phyloP scores from a whole-genome alignment of 1,140 invertebrate species.

The Ostrea edulis region DNA sequence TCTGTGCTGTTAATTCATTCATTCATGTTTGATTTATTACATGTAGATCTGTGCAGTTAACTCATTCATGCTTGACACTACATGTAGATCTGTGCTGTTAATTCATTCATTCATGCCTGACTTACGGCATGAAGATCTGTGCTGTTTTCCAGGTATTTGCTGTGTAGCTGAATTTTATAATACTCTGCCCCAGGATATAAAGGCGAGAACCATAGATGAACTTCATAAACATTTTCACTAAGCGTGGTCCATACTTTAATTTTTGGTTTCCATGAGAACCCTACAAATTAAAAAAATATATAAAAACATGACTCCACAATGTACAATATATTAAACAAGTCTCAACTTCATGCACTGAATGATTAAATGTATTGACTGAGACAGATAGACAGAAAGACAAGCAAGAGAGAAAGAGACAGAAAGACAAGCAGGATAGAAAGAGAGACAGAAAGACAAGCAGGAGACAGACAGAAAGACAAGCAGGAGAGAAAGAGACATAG shows the following conservation, averaged over 20 bases:
- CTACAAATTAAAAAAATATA: background rate
- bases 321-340: too few relatives aligned
- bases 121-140: background rate
- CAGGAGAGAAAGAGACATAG: too few relatives aligned
- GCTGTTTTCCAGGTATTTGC: background rate
- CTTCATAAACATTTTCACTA: background rate
- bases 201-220: background rate
- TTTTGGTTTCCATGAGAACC: background rate
- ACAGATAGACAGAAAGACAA: too few relatives aligned
- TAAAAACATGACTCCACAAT: too few relatives aligned
- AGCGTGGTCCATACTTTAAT: background rate
- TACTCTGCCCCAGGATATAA: background rate
- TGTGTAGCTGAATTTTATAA: constrained; percentile 5
- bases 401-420: too few relatives aligned
- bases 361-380: too few relatives aligned
- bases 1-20: background rate
- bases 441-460: too few relatives aligned
- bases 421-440: too few relatives aligned
- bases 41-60: background rate
- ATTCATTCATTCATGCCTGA: background rate
- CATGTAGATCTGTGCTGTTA: constrained; percentile 9
- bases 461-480: too few relatives aligned
- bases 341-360: too few relatives aligned
- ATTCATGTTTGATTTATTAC: background rate
- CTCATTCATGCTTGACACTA: background rate